These are phyloP conservation scores for Casuarius casuarius DNA, from an alignment of 2,113 vertebrate genomes.

Conservation along the genomic window DNA sequence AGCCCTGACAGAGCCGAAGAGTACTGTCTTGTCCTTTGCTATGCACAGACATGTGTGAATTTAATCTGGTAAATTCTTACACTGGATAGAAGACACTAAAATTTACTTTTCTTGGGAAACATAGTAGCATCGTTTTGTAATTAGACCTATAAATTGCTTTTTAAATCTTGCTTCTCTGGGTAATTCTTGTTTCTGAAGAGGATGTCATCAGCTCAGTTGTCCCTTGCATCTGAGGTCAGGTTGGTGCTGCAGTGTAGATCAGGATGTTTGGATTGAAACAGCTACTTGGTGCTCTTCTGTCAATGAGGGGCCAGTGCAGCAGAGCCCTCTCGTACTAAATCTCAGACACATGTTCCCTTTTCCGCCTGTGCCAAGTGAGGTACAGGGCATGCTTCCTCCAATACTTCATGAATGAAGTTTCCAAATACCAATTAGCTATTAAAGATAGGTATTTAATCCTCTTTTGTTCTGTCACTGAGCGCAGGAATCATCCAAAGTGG, in stretches of 20 bases:
- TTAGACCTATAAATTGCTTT: neutral
- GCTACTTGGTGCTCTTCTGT: neutral
- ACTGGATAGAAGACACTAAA: neutral
- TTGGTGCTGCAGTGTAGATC: neutral
- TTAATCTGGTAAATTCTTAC: neutral
- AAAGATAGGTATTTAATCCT: neutral
- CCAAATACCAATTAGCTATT: neutral
- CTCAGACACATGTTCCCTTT: neutral
- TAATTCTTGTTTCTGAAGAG: neutral
- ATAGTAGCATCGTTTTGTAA: neutral
- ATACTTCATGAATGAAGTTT: neutral
- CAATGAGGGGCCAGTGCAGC: neutral
- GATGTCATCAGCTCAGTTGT: neutral
- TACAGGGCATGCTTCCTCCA: neutral
- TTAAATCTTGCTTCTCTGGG: neutral
- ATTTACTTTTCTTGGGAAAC: neutral
- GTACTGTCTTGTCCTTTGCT: neutral
- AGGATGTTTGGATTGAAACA: neutral
- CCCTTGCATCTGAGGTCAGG: neutral
- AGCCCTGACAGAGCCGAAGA: neutral
- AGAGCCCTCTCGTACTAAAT: neutral
- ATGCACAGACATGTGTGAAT: neutral
- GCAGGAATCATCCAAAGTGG: neutral
- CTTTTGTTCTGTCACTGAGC: neutral
- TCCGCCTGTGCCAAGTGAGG: neutral